Evolutionary conservation across 2,113 vertebrate species (phyloP).

Genomic region (Xerus inauris): DNA sequence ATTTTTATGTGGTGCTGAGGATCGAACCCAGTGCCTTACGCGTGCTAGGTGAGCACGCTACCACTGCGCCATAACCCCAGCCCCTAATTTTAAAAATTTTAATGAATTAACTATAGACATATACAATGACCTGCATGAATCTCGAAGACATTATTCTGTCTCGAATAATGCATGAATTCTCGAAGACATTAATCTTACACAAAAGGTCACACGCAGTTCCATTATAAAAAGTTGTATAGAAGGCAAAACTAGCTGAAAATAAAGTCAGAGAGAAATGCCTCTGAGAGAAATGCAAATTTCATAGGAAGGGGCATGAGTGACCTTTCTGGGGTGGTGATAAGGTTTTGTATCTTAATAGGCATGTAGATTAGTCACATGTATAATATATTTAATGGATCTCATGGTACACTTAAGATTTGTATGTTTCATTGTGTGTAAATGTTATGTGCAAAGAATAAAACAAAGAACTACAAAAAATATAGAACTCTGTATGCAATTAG

Average conservation of each 20-base stretch:
- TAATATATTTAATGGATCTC: background rate
- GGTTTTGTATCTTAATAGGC: background rate
- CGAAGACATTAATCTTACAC: background rate
- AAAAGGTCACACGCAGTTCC: background rate
- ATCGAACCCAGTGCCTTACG: no score
- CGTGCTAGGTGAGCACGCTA: no score
- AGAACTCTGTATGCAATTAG: background rate
- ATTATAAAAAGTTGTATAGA: background rate
- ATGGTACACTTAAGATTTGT: background rate
- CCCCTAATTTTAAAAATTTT: background rate
- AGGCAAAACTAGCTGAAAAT: background rate
- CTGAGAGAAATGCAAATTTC: background rate
- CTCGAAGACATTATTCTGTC: constrained; percentile 9
- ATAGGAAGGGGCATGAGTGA: background rate
- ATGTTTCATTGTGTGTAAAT: background rate
- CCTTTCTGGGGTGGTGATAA: background rate
- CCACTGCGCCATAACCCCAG: no score
- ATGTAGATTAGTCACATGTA: background rate
- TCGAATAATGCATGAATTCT: background rate
- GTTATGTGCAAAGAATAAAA: background rate
- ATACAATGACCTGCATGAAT: background rate
- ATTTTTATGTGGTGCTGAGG: no score
- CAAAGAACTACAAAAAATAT: background rate
- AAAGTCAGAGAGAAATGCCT: background rate
- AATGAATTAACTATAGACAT: background rate